phyloP scores from a whole-genome alignment of 37 sponge, comb jelly and placozoan species.

The Agelas oroides region DNA sequence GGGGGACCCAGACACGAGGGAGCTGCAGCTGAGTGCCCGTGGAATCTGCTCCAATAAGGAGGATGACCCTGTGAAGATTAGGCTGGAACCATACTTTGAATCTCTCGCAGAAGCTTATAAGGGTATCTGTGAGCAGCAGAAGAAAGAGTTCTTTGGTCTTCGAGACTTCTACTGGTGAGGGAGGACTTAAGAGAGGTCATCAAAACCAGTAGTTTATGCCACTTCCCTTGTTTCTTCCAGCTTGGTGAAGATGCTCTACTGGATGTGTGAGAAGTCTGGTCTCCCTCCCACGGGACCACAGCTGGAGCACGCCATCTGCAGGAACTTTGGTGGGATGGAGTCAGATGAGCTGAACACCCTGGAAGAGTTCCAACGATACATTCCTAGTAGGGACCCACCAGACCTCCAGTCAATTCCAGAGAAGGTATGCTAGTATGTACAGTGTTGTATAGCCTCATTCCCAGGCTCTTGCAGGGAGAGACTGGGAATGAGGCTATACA shows the following conservation, averaged over 20 bases:
- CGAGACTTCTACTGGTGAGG: slow-evolving; percentile 93
- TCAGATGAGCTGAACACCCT: slow-evolving; percentile 49
- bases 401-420: slow-evolving; percentile 12
- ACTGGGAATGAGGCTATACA: too few species aligned
- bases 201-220: not conserved
- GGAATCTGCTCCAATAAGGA: slow-evolving; percentile 73
- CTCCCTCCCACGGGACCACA: slow-evolving; percentile 48
- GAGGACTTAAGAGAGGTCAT: too few species aligned
- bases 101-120: slow-evolving; percentile 67
- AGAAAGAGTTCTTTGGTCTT: slow-evolving; percentile 85
- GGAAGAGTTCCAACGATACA: slow-evolving; percentile 14
- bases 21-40: slow-evolving; percentile 76
- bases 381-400: slow-evolving; percentile 11
- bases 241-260: slow-evolving; percentile 91
- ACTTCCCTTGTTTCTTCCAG: slow-evolving; percentile 39
- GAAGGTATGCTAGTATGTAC: too few species aligned
- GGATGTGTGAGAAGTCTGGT: slow-evolving; percentile 59
- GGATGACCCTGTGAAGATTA: slow-evolving; percentile 47
- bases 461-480: too few species aligned
- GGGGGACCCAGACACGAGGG: slow-evolving; percentile 71
- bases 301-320: slow-evolving; percentile 79
- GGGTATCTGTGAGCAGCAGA: slow-evolving; percentile 49
- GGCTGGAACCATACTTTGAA: slow-evolving; percentile 46
- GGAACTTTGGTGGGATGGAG: slow-evolving; percentile 91
- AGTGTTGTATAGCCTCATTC: too few species aligned